Evolutionary conservation across 2,888 invertebrate species (phyloP).

Genomic region (Acronicta aceris): DNA sequence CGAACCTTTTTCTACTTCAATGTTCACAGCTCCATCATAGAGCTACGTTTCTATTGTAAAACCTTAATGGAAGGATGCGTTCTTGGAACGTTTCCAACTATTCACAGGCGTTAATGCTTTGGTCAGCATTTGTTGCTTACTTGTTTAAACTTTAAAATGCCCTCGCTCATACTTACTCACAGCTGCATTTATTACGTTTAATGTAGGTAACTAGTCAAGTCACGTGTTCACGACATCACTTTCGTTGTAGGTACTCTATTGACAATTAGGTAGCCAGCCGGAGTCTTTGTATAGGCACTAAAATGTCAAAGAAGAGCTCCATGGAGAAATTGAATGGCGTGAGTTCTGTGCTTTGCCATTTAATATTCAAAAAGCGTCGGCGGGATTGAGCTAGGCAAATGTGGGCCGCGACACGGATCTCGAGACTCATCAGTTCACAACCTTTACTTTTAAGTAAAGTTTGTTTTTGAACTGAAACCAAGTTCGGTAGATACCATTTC

Average conservation of each 20-base stretch:
- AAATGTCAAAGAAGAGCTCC: conserved; percentile 64
- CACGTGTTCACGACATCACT: conserved; percentile 43
- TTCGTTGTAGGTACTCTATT: conserved; percentile 55
- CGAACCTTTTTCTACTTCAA: conserved; percentile 22
- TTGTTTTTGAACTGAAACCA: conserved; percentile 55
- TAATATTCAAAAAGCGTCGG: conserved; percentile 82
- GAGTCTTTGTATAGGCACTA: conserved; percentile 63
- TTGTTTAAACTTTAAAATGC: conserved; percentile 11
- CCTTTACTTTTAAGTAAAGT: conserved; percentile 58
- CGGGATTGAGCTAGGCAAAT: conserved; percentile 79
- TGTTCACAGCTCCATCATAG: conserved; percentile 21
- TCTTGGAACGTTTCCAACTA: conserved; percentile 56
- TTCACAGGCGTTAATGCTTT: conserved; percentile 38
- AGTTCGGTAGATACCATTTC: conserved; percentile 16
- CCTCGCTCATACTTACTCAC: not conserved
- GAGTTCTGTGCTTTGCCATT: conserved; percentile 67
- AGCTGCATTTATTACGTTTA: not conserved
- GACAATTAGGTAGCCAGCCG: conserved; percentile 52
- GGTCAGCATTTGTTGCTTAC: conserved; percentile 38
- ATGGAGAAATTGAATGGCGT: conserved; percentile 79
- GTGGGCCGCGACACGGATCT: conserved; percentile 83
- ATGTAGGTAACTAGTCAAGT: conserved; percentile 29
- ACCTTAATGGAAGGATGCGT: conserved; percentile 42
- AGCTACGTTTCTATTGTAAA: conserved; percentile 39
- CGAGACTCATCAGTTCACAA: conserved; percentile 63